Evolutionary conservation across 2,888 invertebrate species (phyloP), one percentile per base, ranked within the genome.

Genomic region (Cephonodes hylas): DNA sequence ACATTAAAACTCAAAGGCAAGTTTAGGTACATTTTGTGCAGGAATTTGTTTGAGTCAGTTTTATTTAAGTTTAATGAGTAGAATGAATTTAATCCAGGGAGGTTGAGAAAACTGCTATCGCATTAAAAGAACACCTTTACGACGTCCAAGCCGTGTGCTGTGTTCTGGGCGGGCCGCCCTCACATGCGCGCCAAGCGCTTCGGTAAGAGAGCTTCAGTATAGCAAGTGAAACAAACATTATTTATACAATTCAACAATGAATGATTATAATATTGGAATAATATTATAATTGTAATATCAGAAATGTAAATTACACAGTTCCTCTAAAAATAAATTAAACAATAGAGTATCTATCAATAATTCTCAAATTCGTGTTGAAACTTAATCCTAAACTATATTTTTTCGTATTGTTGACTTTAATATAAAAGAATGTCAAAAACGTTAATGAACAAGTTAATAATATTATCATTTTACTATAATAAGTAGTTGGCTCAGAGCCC

Each of bases 121-220:
- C 59, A 63, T 63, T 59, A 63, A 65, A 66, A 68, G 67, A 72
- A 66, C 70, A 74, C 71, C 73, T 79, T 73, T 73, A 79, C 73
- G 68, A 70, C 66, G 59, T 59, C 63, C 65, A 65, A 65, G 58
- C 58, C 42, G 42, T 34, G 42, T 57, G 63, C 64, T 66, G 62
- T 65, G 63, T 66, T 61, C 67, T 77, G 85, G 88, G 88, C 88
- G 88, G 87, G 81, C 88, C 86, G 86, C 85, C 86, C 83, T 79
- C 78, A 59, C 56, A 56, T 71, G 70, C 73, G 71, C 73, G 74
- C 73, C 75, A 72, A 73, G 74, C 66, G 48, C 58, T 62, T 6
- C 13, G 2, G 45, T 58, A 58, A 46, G 18, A 15, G 38, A 44
- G 22, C 20, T 38, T 44, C 61, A 58, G 61, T 61, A 46, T 13